Base-by-base conservation (phyloP, 64 coral and sea anemone species). In the Cladopsammia gracilis region DNA sequence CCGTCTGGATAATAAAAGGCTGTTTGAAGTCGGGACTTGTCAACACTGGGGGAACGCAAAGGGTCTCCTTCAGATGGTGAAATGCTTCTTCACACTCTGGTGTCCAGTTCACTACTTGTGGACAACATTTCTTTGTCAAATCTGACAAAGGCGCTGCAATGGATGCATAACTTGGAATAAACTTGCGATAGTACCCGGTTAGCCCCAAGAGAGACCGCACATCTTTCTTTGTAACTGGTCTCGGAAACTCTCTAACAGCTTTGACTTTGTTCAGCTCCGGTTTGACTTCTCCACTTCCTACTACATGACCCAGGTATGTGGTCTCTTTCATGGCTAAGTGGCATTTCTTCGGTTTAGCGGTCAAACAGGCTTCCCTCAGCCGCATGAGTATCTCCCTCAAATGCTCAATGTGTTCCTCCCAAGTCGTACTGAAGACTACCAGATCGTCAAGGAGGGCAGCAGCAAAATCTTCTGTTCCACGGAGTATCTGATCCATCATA, bases 391-490 rank as follows among this genome's bases (percentile, higher is more conserved):
- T 34, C 34, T 67, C n/a, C 9, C 53, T 19, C 25, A 94, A 64
- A 60, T 88, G 85, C 20, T 13, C 25, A 25, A 81, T 0, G 42
- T 94, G 92, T 1, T 86, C 71, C 3, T 79, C 65, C 84, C 75
- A 94, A 12, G 5, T 19, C 5, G 4, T 34, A 43, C 74, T 88
- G 60, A n/a, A n/a, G 13, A 94, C 58, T 52, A 69, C 18, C 0
- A 94, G 11, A 49, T 93, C 83, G 24, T 88, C 85, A 14, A 94
- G 43, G 49, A 59, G 72, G 58, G 75, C 74, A 48, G 6, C 64
- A 57, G 59, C 74, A 67, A 78, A 90, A 10, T 7, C 6, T 64
- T 76, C 6, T 9, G 9, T 12, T 13, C 88, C 75, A 19, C 74
- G 7, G 0, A 72, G 46, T 16, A 83, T 1, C 18, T 83, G 52